A percentile compares a stretch with the other conserved stretches of the same genome.
phyloP scores from a whole-genome alignment of 2,797 vertebrate genomes.

The Notoglanidium macrostoma region DNA sequence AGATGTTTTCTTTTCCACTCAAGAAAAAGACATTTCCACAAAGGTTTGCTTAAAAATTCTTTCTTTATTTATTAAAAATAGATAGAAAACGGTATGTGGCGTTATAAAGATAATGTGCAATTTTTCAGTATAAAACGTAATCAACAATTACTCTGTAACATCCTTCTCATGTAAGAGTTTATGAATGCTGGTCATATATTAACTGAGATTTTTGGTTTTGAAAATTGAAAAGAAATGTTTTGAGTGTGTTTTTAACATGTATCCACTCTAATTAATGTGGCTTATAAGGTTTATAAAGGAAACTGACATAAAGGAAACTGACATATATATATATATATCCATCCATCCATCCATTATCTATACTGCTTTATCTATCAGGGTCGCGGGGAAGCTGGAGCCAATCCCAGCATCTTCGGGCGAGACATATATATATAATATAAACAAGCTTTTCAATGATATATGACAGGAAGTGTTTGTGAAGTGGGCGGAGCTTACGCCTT shows the following conservation, averaged over 20 bases:
- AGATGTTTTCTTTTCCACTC: background rate
- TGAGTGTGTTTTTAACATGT: no score
- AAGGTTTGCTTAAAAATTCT: background rate
- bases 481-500: background rate
- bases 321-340: background rate
- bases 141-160: background rate
- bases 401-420: no score
- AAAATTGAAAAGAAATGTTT: background rate
- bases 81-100: background rate
- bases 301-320: background rate
- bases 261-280: background rate
- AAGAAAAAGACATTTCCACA: background rate
- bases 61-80: background rate
- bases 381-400: no score
- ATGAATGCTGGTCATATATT: no score
- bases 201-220: background rate
- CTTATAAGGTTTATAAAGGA: background rate
- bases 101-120: background rate
- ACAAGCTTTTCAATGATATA: no score
- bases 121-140: background rate
- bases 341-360: no score
- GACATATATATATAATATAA: no score
- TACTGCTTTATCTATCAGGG: no score
- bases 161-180: background rate
- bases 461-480: background rate